Evolutionary conservation across 1,140 invertebrate genomes (phyloP).

Genomic region (Drosophila miranda): DNA sequence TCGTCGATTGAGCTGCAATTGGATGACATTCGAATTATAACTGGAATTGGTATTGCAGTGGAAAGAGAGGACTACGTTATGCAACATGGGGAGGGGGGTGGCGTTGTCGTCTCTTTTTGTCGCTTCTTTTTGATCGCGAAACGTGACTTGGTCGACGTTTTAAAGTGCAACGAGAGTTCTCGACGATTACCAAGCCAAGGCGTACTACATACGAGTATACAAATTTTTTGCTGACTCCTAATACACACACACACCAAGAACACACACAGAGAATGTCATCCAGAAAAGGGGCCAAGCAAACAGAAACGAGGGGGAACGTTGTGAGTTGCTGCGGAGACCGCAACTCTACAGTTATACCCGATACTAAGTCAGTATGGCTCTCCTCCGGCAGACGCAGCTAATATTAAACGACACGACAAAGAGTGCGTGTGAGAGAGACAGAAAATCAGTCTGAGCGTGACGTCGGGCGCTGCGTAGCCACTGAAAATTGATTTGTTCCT

Average conservation of each 20-base stretch:
- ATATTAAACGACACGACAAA: no score
- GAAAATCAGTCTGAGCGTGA: no score
- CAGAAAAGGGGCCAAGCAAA: conserved; percentile 39
- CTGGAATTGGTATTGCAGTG: conserved; percentile 3
- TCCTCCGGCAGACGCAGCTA: no score
- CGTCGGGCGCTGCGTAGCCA: no score
- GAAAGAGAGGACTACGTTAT: conserved; percentile 22
- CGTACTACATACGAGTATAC: conserved; percentile 16
- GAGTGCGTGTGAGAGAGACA: no score
- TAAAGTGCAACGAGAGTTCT: conserved; percentile 38
- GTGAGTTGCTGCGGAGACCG: no score
- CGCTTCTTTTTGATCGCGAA: no score
- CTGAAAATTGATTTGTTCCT: no score
- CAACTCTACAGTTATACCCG: no score
- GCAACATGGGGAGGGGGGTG: conserved; percentile 23
- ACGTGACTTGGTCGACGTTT: conserved; percentile 19
- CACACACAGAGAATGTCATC: conserved; percentile 37
- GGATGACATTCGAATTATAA: not conserved
- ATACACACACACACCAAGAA: conserved; percentile 4
- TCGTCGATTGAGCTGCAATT: conserved; percentile 94
- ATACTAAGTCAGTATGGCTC: no score
- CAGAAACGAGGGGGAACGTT: no score
- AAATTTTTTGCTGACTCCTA: conserved; percentile 49
- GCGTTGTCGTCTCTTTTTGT: conserved; percentile 41
- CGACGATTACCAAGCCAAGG: conserved; percentile 33